Conservation (phyloP, 1,140 invertebrate species). For the Lasaia peninsularis region DNA sequence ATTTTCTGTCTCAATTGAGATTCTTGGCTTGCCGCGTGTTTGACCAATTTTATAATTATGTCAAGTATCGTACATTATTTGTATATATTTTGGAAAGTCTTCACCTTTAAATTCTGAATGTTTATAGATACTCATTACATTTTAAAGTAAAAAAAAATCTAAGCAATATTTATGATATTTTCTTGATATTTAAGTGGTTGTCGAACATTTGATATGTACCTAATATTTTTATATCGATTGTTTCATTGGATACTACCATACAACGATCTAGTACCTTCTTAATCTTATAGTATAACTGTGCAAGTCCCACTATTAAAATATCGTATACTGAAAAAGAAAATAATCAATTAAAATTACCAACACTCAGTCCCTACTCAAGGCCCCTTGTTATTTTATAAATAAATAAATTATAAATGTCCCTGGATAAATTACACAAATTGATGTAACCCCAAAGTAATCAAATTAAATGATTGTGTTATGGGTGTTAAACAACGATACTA, state of each 20-base stretch:
- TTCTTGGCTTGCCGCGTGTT: not conserved
- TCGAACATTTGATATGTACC: conserved; percentile 13
- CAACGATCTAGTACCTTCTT: conserved; percentile 31
- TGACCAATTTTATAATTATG: not conserved
- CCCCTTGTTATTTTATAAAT: too few relatives aligned
- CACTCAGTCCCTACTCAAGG: too few relatives aligned
- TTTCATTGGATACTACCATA: conserved; percentile 27
- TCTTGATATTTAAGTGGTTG: conserved; percentile 21
- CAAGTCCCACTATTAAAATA: not conserved
- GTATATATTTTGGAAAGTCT: conserved; percentile 15
- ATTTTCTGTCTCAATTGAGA: not conserved
- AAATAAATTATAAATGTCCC: too few relatives aligned
- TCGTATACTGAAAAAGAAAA: not conserved
- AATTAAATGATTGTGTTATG: too few relatives aligned
- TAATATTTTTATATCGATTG: conserved; percentile 20
- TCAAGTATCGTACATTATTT: not conserved
- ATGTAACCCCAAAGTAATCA: too few relatives aligned
- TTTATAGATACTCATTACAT: conserved; percentile 20
- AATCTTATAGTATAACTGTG: not conserved
- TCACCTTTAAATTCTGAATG: conserved; percentile 19
- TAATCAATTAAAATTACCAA: too few relatives aligned
- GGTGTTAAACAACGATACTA: too few relatives aligned
- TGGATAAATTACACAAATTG: too few relatives aligned
- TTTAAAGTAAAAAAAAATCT: conserved; percentile 45
- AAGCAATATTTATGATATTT: conserved; percentile 52